Conservation (phyloP, 2,888 invertebrate species). For the Tenthredo livida region DNA sequence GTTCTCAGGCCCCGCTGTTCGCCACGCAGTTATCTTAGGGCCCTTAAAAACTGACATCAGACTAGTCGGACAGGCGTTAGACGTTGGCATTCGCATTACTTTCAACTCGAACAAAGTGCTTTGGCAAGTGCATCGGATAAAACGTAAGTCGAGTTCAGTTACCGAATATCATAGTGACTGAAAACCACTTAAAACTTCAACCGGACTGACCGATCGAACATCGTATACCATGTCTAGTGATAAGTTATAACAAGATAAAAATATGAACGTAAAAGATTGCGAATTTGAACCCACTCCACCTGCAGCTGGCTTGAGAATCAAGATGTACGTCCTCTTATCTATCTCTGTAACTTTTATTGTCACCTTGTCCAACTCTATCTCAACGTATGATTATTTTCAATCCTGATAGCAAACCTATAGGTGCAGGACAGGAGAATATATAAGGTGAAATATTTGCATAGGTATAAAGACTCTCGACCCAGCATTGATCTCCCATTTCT, state of each 20-base stretch:
- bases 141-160: not conserved
- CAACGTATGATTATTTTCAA: not conserved
- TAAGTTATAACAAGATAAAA: not conserved
- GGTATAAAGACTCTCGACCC: not conserved
- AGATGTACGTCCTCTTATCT: not conserved
- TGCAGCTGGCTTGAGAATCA: not conserved
- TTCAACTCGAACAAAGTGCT: not conserved
- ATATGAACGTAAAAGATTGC: not conserved
- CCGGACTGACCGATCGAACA: not conserved
- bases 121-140: not conserved
- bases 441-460: not conserved
- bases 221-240: not conserved
- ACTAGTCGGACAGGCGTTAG: not conserved
- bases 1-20: conserved; percentile 36
- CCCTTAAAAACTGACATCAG: not conserved
- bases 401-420: not conserved
- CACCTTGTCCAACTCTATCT: not conserved
- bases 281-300: not conserved
- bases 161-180: not conserved
- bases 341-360: not conserved
- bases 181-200: conserved; percentile 11
- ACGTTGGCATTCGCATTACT: conserved; percentile 5
- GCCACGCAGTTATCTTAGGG: not conserved
- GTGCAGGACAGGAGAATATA: too few species aligned
- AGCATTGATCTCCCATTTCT: conserved; percentile 18